A percentile compares a stretch with the other conserved stretches of the same genome.
Conservation (phyloP, 1,140 invertebrate genomes). For the Megathymus violae region DNA sequence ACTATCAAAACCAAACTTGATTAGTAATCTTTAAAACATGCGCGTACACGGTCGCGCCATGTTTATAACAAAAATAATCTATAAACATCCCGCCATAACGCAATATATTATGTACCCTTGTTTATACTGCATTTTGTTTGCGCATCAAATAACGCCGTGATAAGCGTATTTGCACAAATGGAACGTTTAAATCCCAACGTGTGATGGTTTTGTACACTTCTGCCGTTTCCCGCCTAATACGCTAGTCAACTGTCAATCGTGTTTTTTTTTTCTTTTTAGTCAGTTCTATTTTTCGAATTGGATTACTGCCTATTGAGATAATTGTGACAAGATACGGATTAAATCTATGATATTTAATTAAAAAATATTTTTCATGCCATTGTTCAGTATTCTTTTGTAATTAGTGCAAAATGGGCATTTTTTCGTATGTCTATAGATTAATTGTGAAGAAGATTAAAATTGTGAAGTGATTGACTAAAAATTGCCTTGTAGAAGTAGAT, state of each 20-base stretch:
- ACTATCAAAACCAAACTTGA: constrained; percentile 28
- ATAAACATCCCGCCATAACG: constrained; percentile 1
- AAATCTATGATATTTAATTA: background rate
- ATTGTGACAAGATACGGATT: background rate
- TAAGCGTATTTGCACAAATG: constrained; percentile 27
- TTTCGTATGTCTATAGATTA: constrained; percentile 71
- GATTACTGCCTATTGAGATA: background rate
- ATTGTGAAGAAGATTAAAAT: constrained; percentile 64
- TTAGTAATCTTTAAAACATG: constrained; percentile 35
- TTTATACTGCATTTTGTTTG: constrained; percentile 15
- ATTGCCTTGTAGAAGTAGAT: background rate
- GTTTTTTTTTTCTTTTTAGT: constrained; percentile 13
- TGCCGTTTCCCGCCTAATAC: constrained; percentile 20
- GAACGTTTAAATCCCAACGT: constrained; percentile 9
- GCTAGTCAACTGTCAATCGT: constrained; percentile 29
- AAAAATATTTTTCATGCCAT: background rate
- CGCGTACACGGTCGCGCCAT: background rate
- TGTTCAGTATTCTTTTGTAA: constrained; percentile 5
- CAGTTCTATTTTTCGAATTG: constrained; percentile 29
- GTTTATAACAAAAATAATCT: background rate
- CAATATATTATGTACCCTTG: constrained; percentile 8
- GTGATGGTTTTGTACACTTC: background rate
- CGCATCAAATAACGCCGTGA: constrained; percentile 9
- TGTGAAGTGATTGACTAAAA: constrained; percentile 40
- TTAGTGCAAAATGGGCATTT: constrained; percentile 65